Evolutionary conservation across 2,888 invertebrate species (phyloP).

Genomic region (Lasioglossum villosulum): DNA sequence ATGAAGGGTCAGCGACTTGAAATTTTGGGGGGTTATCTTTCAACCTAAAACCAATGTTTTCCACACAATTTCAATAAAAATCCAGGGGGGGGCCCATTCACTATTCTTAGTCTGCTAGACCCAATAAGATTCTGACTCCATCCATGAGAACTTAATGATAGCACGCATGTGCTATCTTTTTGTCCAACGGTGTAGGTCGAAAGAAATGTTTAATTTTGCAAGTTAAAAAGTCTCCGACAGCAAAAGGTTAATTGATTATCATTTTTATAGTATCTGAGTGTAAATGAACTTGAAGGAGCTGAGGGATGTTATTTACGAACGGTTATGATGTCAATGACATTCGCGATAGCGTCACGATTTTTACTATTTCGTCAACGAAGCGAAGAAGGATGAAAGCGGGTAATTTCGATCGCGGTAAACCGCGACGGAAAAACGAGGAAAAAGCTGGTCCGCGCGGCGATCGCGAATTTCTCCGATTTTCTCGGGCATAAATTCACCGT

Average conservation of each 20-base stretch:
- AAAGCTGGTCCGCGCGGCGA: constrained; percentile 21
- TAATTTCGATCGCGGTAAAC: constrained; percentile 21
- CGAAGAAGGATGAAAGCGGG: not conserved
- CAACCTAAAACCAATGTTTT: too few species aligned
- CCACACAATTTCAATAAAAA: too few species aligned
- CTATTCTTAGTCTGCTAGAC: too few species aligned
- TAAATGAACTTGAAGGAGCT: not conserved
- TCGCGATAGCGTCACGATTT: not conserved
- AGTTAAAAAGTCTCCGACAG: too few species aligned
- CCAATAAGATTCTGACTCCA: too few species aligned
- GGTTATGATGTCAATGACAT: not conserved
- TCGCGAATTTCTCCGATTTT: constrained; percentile 71
- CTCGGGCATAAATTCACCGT: constrained; percentile 72
- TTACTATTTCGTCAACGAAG: not conserved
- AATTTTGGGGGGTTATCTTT: too few species aligned
- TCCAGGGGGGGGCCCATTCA: too few species aligned
- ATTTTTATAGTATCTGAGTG: not conserved
- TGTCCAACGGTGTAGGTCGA: too few species aligned
- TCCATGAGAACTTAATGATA: too few species aligned
- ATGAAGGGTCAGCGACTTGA: too few species aligned
- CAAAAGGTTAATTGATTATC: not conserved
- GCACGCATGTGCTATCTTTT: too few species aligned
- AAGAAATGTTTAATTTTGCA: too few species aligned
- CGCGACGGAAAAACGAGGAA: not conserved
- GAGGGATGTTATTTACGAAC: not conserved